A percentile compares a stretch with the other conserved stretches of the same genome.
These are phyloP conservation scores for Deilephila elpenor DNA, from an alignment of 2,888 invertebrate genomes.

Conservation along the genomic window DNA sequence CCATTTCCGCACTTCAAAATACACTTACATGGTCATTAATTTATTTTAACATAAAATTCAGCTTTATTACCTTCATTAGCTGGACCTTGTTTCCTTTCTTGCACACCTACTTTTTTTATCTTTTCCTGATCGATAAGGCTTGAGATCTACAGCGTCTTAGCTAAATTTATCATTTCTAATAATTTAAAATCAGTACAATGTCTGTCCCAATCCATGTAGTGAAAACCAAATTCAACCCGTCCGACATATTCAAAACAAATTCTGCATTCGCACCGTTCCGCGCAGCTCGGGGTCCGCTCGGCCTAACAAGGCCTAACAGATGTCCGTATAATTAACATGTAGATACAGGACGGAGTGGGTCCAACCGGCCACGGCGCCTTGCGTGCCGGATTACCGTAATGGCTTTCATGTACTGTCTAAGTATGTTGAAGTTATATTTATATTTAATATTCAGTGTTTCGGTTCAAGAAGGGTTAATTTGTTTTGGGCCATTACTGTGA, in stretches of 20 bases:
- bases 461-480: slow-evolving; percentile 2
- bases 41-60: not conserved
- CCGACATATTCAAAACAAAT: not conserved
- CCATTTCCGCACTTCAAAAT: not conserved
- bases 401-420: slow-evolving; percentile 11
- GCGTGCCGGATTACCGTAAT: slow-evolving; percentile 10
- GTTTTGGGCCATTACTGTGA: not conserved
- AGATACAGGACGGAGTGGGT: not conserved
- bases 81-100: no score
- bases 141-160: no score
- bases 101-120: no score
- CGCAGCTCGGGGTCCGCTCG: not conserved
- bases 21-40: not conserved
- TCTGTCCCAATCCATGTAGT: no score
- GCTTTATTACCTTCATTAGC: no score
- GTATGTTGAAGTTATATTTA: not conserved
- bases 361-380: not conserved
- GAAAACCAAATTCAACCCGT: no score
- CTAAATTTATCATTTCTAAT: no score
- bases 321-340: slow-evolving; percentile 8
- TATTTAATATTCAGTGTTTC: not conserved
- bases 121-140: no score
- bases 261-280: not conserved
- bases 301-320: not conserved
- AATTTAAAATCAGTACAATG: no score